Evolutionary conservation across 2,113 vertebrate genomes (phyloP).

Genomic region (Ceyx margarethae): DNA sequence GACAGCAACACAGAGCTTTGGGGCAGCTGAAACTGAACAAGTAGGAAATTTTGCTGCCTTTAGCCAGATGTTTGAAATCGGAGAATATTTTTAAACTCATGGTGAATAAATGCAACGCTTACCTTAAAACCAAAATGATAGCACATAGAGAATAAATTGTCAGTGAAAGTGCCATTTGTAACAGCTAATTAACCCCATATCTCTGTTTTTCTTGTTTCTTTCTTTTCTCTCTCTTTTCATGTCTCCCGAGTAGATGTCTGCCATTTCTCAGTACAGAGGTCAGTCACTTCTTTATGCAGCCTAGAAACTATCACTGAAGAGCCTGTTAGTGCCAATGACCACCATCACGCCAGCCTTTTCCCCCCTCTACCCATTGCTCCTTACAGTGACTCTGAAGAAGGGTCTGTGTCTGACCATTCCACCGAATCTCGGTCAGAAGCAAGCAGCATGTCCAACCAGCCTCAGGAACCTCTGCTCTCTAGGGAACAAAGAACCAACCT

Average conservation of each 20-base stretch:
- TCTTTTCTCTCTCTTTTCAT: not conserved
- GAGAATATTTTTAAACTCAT: not conserved
- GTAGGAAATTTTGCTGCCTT: not conserved
- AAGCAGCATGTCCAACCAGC: not conserved
- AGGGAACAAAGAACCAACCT: not conserved
- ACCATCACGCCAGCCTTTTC: conserved; percentile 18
- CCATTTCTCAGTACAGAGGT: conserved; percentile 73
- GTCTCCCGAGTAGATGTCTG: conserved; percentile 69
- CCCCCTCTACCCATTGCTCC: not conserved
- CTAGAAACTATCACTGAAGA: conserved; percentile 85
- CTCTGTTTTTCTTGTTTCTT: conserved; percentile 4
- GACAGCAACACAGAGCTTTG: not conserved
- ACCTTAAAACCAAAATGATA: not conserved
- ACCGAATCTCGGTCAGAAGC: not conserved
- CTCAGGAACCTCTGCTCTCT: not conserved
- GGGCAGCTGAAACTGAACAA: not conserved
- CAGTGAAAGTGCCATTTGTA: not conserved
- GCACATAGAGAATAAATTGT: not conserved
- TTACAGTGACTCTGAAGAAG: conserved; percentile 31
- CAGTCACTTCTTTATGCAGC: conserved; percentile 75
- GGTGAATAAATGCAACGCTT: not conserved
- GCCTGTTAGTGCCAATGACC: conserved; percentile 65
- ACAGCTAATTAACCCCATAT: not conserved
- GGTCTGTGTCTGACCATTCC: conserved; percentile 13
- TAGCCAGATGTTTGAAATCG: not conserved